phyloP scores from a whole-genome alignment of 64 coral and sea anemone genomes.

The Stichodactyla mertensii region DNA sequence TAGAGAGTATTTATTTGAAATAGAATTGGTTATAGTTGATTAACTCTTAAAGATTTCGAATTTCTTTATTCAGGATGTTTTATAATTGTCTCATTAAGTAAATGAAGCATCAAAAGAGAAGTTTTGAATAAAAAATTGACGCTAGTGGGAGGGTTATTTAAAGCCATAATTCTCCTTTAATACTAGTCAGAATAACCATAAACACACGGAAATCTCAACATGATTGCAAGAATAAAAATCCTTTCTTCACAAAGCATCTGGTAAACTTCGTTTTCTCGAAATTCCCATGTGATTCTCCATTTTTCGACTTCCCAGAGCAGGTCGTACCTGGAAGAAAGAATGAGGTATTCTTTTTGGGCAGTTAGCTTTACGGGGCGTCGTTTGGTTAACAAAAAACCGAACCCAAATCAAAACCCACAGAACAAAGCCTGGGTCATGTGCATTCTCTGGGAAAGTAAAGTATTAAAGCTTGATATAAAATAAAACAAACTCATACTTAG shows the following conservation, averaged over 20 bases:
- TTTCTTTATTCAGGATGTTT: no score
- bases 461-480: background rate
- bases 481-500: background rate
- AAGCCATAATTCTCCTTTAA: background rate
- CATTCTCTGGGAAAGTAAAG: background rate
- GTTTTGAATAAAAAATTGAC: no score
- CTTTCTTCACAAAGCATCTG: background rate
- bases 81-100: no score
- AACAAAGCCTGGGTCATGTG: background rate
- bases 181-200: background rate
- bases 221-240: background rate
- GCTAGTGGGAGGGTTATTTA: background rate
- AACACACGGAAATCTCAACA: background rate
- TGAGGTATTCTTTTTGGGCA: background rate
- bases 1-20: no score
- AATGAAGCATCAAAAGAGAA: no score
- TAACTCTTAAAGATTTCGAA: no score
- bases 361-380: background rate
- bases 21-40: no score
- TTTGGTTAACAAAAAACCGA: background rate
- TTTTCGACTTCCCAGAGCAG: background rate
- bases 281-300: constrained; percentile 9
- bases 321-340: constrained; percentile 1
- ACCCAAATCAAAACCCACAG: background rate
- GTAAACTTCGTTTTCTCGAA: background rate